Conservation (phyloP, 2,888 invertebrate genomes). For the Drosophila paramelanica region DNA sequence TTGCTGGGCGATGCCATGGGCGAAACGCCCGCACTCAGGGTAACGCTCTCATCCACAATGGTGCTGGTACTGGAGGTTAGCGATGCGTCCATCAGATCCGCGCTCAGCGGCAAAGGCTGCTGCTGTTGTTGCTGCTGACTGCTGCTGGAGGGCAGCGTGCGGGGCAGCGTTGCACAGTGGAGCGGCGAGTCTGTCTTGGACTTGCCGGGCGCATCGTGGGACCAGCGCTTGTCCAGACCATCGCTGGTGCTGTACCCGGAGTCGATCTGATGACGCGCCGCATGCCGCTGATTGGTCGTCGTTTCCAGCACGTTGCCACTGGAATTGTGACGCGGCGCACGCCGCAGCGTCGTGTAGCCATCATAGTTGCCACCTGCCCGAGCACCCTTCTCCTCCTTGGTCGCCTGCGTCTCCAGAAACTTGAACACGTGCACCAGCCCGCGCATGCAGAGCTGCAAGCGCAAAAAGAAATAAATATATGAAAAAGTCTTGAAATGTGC, state of each 20-base stretch:
- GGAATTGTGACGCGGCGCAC: conserved; percentile 82
- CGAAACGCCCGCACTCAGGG: conserved; percentile 53
- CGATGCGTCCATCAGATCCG: conserved; percentile 81
- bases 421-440: conserved; percentile 98
- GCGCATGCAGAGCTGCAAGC: conserved; percentile 89
- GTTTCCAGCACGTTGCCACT: conserved; percentile 82
- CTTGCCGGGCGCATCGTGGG: conserved; percentile 88
- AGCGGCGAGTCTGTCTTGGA: conserved; percentile 82
- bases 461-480: not conserved
- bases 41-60: conserved; percentile 81
- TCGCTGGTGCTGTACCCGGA: conserved; percentile 96
- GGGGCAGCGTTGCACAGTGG: conserved; percentile 74
- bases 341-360: conserved; percentile 84
- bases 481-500: not conserved
- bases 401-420: conserved; percentile 95
- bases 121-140: conserved; percentile 21
- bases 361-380: conserved; percentile 84
- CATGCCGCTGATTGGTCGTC: conserved; percentile 65
- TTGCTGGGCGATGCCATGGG: conserved; percentile 75
- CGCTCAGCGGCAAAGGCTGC: conserved; percentile 58
- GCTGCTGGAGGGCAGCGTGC: conserved; percentile 64
- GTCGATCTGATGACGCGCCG: conserved; percentile 90
- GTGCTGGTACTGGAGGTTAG: conserved; percentile 81
- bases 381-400: conserved; percentile 87
- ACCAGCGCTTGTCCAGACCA: conserved; percentile 92